A percentile compares a stretch with the other conserved stretches of the same genome.
Evolutionary conservation across 2,113 vertebrate genomes (phyloP).

Genomic region (Centropus bengalensis): DNA sequence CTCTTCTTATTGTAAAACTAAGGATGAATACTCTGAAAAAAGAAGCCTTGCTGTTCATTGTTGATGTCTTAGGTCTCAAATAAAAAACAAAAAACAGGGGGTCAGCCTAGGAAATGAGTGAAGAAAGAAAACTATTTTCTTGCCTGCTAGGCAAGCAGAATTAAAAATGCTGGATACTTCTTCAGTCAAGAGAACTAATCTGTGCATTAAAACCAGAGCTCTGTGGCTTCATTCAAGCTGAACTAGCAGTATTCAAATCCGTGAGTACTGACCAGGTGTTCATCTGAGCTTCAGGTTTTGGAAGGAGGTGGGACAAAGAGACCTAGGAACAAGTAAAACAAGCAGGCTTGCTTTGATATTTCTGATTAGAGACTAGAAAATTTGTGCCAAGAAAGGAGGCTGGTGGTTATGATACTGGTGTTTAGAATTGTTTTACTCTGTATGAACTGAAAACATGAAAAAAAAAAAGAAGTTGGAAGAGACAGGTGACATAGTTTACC

Average conservation of each 20-base stretch:
- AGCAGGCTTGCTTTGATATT: rapidly evolving
- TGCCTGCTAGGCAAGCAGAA: background rate
- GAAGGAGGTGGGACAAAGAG: background rate
- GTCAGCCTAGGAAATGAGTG: background rate
- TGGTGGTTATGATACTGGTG: rapidly evolving
- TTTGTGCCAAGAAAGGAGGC: rapidly evolving
- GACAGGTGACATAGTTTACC: background rate
- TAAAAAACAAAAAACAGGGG: background rate
- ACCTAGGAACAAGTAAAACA: background rate
- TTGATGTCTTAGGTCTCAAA: background rate
- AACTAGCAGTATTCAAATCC: background rate
- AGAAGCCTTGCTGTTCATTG: background rate
- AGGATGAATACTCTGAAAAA: background rate
- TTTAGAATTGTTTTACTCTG: background rate
- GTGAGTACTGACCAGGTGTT: background rate
- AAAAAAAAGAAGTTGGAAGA: background rate
- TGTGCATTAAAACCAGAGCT: background rate
- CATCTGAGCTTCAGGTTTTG: background rate
- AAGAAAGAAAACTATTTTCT: background rate
- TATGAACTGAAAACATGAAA: background rate
- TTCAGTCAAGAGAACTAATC: background rate
- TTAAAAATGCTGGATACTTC: background rate
- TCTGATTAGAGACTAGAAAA: background rate
- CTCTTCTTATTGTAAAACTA: background rate
- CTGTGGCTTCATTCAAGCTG: background rate